A percentile compares a stretch with the other conserved stretches of the same genome.
These are phyloP conservation scores for Oopsacas minuta DNA, from an alignment of 37 sponge, comb jelly and placozoan genomes.

Conservation along the genomic window DNA sequence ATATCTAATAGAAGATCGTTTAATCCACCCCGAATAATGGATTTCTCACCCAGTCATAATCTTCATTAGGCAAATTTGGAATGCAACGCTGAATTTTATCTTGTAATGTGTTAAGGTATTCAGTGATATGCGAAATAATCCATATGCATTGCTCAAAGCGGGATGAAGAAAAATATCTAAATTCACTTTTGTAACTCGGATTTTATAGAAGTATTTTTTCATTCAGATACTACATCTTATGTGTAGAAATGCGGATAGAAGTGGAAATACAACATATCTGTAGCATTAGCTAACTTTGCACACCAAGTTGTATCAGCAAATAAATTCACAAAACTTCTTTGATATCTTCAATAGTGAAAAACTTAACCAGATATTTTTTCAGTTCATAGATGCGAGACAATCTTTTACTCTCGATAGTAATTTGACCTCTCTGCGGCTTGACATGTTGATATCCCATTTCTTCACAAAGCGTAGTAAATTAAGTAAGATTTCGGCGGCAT, in stretches of 20 bases:
- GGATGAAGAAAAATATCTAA: not conserved
- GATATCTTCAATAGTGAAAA: not conserved
- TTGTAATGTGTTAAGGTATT: not conserved
- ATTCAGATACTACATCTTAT: not conserved
- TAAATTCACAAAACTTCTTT: constrained; percentile 5
- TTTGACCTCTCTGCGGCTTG: not conserved
- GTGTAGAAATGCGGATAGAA: not conserved
- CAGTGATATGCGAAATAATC: not conserved
- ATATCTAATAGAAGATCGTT: not conserved
- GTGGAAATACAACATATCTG: not conserved
- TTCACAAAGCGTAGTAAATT: constrained; percentile 12
- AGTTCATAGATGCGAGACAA: not conserved
- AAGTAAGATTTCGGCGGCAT: not conserved
- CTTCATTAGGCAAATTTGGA: not conserved
- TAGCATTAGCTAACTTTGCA: not conserved
- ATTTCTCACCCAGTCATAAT: constrained; percentile 8
- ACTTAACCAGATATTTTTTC: not conserved
- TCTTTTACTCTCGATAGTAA: not conserved
- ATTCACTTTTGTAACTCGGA: not conserved
- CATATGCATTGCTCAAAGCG: not conserved
- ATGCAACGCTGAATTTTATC: not conserved
- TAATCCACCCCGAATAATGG: not conserved
- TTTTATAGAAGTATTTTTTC: not conserved
- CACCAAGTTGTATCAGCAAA: not conserved
- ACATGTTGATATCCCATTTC: not conserved